phyloP scores from a whole-genome alignment of 2,797 vertebrate genomes.

The Halcyon smyrnensis region DNA sequence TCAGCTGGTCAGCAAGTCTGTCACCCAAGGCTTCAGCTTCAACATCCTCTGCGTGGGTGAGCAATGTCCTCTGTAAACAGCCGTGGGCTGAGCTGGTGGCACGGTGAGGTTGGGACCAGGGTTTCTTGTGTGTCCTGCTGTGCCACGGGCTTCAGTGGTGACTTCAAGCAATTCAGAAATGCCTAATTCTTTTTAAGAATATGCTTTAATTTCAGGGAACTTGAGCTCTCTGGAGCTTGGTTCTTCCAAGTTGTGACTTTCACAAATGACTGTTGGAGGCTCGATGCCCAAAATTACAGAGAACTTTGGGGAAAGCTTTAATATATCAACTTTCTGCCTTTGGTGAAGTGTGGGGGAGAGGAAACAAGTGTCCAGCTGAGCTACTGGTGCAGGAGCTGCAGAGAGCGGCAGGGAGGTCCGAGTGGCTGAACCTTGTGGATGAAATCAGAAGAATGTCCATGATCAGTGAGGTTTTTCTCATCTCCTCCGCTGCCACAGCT shows the following conservation, averaged over 20 bases:
- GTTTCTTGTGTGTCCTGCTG: not conserved
- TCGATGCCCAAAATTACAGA: not conserved
- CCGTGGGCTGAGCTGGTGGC: rapidly evolving
- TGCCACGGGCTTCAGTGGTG: not conserved
- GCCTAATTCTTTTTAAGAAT: not conserved
- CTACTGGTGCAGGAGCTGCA: not conserved
- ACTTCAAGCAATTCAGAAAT: not conserved
- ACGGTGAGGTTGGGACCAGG: not conserved
- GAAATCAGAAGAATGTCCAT: not conserved
- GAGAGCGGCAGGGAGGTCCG: not conserved
- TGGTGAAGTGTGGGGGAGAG: not conserved
- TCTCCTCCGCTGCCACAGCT: not conserved
- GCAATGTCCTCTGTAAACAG: slow-evolving; percentile 42
- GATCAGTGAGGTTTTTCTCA: not conserved
- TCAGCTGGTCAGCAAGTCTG: slow-evolving; percentile 98
- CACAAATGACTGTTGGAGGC: not conserved
- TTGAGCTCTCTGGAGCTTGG: not conserved
- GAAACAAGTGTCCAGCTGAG: not conserved
- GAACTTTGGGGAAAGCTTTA: not conserved
- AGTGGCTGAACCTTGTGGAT: not conserved
- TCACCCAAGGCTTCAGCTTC: slow-evolving; percentile 98
- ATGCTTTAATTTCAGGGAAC: not conserved
- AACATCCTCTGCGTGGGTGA: slow-evolving; percentile 99
- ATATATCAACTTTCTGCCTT: not conserved
- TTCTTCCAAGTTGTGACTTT: not conserved